Base-by-base conservation (phyloP, 1,140 invertebrate species). In the Zaprionus inermis region DNA sequence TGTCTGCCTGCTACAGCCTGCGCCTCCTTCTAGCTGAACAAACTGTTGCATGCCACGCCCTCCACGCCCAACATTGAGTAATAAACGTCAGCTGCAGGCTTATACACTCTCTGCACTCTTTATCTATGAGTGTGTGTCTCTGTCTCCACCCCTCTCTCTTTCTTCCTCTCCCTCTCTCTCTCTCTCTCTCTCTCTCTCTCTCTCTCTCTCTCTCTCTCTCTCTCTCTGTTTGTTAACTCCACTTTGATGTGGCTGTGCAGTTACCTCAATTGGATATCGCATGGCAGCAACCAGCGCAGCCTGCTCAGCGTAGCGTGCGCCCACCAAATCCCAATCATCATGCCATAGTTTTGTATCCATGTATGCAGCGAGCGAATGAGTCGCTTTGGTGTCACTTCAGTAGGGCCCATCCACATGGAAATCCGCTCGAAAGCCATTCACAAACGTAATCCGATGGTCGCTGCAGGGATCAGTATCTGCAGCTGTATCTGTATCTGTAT, bases 371-470 rank as follows among this genome's bases (percentile, higher is more conserved):
- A 96, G 59, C 94, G 93, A 14, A 94, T 94, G 59, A 95, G 90
- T 44, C 93, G 93, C 9, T 93, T 92, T 22, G 95, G 95, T 16
- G 94, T 94, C 65, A 96, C 93, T 91, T 95, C 95, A 79, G 24
- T 28, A 94, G 32, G 95, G 73, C 0, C 94, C 94, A 63, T 91
- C 86, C 24, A 94, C 82, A 79, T 93, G 92, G 83, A 95, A 95
- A 91, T 95, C 94, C 49, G 94, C 93, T 20, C 94, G 93, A 90
- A 96, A 97, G 2, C 95, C 95, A 88, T 94, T 96, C 36, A 96
- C 91, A 46, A 96, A 93, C 12, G 96, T 96, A 44, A 97, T 94
- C 80, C 96, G 95, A 91, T 96, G 95, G 9, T 94, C 94, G 66
- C 95, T 94, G 58, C 34, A 65, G 54, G 70, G 71, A 73, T 78